A percentile compares a stretch with the other conserved stretches of the same genome.
Conservation (phyloP, 2,888 invertebrate species). For the Nebria brevicollis region DNA sequence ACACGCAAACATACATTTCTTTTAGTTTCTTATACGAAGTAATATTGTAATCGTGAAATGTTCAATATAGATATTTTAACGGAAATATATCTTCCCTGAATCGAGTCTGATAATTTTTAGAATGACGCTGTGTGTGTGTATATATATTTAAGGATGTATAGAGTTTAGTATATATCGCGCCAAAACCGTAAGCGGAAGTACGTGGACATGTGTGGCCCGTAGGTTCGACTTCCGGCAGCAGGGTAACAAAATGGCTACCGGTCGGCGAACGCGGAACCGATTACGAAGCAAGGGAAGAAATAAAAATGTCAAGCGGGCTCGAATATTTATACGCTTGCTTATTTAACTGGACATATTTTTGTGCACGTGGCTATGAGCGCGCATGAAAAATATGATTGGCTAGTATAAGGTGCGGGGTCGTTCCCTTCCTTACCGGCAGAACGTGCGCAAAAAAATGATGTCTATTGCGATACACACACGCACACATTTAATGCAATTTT, state of each 20-base stretch:
- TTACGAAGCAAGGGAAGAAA: neutral
- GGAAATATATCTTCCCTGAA: too few relatives aligned
- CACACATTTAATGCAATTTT: slow-evolving; percentile 18
- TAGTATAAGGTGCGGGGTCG: neutral
- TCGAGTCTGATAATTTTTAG: too few relatives aligned
- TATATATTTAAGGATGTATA: neutral
- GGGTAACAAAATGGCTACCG: slow-evolving; percentile 36
- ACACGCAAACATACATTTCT: neutral
- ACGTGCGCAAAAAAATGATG: neutral
- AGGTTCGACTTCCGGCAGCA: slow-evolving; percentile 36
- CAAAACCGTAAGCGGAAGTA: slow-evolving; percentile 24
- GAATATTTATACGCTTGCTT: slow-evolving; percentile 10
- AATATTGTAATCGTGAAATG: too few relatives aligned
- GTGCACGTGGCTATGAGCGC: neutral
- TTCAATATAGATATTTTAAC: too few relatives aligned
- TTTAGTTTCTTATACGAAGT: neutral
- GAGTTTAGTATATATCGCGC: slow-evolving; percentile 8
- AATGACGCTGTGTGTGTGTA: neutral
- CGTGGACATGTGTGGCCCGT: slow-evolving; percentile 27
- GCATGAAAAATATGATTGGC: neutral
- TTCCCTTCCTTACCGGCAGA: neutral
- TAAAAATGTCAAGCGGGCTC: slow-evolving; percentile 30
- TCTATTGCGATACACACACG: too few relatives aligned
- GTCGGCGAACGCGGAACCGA: slow-evolving; percentile 14
- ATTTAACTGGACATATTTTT: too few relatives aligned